Conservation (phyloP, 2,888 invertebrate species). For the Hyppa rectilinea region DNA sequence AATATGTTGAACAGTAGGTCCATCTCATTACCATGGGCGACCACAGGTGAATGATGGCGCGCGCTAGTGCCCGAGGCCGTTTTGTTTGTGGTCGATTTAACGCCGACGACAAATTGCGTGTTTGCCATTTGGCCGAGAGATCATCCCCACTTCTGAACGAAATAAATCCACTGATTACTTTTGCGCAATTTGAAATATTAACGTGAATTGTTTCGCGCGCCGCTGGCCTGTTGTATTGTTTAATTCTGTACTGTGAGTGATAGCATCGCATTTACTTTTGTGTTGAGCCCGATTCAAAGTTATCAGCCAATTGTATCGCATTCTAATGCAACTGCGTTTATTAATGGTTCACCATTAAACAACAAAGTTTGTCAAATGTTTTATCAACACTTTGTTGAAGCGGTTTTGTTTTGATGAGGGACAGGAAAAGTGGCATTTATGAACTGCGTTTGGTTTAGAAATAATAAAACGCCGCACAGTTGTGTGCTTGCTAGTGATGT, state of each 20-base stretch:
- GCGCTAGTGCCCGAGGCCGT: slow-evolving; percentile 81
- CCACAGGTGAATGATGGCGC: slow-evolving; percentile 90
- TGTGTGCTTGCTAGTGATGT: slow-evolving; percentile 16
- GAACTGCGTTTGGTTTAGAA: slow-evolving; percentile 18
- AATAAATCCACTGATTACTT: slow-evolving; percentile 74
- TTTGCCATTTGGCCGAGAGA: slow-evolving; percentile 86
- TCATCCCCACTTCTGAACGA: slow-evolving; percentile 79
- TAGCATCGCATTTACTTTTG: slow-evolving; percentile 61
- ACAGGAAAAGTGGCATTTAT: slow-evolving; percentile 6
- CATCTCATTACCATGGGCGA: slow-evolving; percentile 90
- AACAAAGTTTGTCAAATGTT: slow-evolving; percentile 41
- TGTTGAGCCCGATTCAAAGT: slow-evolving; percentile 52
- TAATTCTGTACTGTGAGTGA: slow-evolving; percentile 65
- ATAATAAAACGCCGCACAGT: neutral
- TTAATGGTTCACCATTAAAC: slow-evolving; percentile 51
- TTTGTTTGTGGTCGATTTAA: slow-evolving; percentile 91
- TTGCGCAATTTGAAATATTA: slow-evolving; percentile 80
- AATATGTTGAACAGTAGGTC: slow-evolving; percentile 89
- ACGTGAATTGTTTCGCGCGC: slow-evolving; percentile 76
- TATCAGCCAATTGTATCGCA: slow-evolving; percentile 63
- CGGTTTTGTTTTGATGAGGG: slow-evolving; percentile 24
- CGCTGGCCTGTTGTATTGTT: slow-evolving; percentile 60
- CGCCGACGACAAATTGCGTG: slow-evolving; percentile 89
- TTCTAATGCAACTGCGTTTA: slow-evolving; percentile 60
- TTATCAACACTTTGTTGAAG: slow-evolving; percentile 40